A percentile compares a stretch with the other conserved stretches of the same genome.
phyloP scores from a whole-genome alignment of 53 echinoderm and acorn worm species.

The Zoroaster sp. region DNA sequence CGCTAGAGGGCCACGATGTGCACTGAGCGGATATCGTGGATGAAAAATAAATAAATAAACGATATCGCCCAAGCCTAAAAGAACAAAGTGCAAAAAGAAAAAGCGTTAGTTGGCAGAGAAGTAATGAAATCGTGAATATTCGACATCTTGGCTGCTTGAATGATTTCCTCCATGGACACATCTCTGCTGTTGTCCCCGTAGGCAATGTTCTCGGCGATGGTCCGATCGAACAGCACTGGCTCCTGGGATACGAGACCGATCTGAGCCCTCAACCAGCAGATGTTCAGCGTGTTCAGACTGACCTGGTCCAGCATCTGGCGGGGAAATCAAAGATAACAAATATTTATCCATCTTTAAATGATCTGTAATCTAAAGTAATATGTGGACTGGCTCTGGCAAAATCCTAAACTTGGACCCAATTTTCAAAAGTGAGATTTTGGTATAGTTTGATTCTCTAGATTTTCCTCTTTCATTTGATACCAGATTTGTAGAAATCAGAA shows the following conservation, averaged over 20 bases:
- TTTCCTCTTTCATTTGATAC: too few relatives aligned
- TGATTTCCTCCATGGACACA: conserved; percentile 75
- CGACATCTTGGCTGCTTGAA: conserved; percentile 72
- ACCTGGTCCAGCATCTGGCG: conserved; percentile 56
- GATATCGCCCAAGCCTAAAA: too few relatives aligned
- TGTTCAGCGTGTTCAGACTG: conserved; percentile 71
- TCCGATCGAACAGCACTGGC: conserved; percentile 87
- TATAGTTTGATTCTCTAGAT: too few relatives aligned
- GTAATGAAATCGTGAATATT: conserved; percentile 94
- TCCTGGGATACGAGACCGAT: conserved; percentile 97
- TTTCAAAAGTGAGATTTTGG: too few relatives aligned
- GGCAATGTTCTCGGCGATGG: conserved; percentile 92
- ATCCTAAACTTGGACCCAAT: too few relatives aligned
- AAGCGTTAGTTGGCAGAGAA: conserved; percentile 67
- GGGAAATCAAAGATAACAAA: not conserved
- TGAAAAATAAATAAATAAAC: too few relatives aligned
- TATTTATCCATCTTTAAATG: too few relatives aligned
- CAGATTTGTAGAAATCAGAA: too few relatives aligned
- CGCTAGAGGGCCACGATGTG: too few relatives aligned
- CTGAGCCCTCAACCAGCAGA: conserved; percentile 84
- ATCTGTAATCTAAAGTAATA: too few relatives aligned
- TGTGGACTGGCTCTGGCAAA: too few relatives aligned
- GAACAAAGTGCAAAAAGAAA: not conserved
- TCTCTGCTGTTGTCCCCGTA: conserved; percentile 92
- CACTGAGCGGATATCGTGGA: too few relatives aligned